Percentiles rank a stretch among this genome's conserved stretches.
phyloP scores from a whole-genome alignment of 2,888 invertebrate genomes.

The Torymus tubicola region DNA sequence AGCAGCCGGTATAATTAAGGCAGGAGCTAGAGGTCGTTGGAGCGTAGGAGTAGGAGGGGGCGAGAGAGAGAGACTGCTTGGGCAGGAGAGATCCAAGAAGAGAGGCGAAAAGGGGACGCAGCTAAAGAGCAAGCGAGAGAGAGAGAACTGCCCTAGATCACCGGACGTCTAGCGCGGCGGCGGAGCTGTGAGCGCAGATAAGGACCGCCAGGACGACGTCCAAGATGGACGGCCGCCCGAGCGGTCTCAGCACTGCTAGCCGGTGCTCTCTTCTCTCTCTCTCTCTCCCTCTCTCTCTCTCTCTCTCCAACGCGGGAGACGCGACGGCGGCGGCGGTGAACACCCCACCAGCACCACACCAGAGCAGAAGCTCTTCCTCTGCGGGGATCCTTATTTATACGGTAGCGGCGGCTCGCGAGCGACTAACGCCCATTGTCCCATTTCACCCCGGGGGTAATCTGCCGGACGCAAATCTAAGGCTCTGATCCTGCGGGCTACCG shows the following conservation, averaged over 20 bases:
- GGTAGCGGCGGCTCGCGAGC: slow-evolving; percentile 22
- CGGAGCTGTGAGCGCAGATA: slow-evolving; percentile 76
- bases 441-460: slow-evolving; percentile 74
- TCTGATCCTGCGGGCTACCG: slow-evolving; percentile 76
- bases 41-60: slow-evolving; percentile 39
- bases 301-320: slow-evolving; percentile 18
- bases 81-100: slow-evolving; percentile 54
- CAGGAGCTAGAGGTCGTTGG: slow-evolving; percentile 61
- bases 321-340: not conserved
- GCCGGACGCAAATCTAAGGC: slow-evolving; percentile 77
- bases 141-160: slow-evolving; percentile 75
- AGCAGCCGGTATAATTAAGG: slow-evolving; percentile 68
- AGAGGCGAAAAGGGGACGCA: slow-evolving; percentile 47
- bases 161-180: slow-evolving; percentile 74
- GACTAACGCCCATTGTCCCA: slow-evolving; percentile 76
- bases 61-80: slow-evolving; percentile 42
- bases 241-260: slow-evolving; percentile 70
- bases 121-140: slow-evolving; percentile 56
- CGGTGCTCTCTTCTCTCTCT: slow-evolving; percentile 60
- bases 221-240: slow-evolving; percentile 75
- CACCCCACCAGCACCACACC: slow-evolving; percentile 62
- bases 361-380: slow-evolving; percentile 39
- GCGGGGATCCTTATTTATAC: slow-evolving; percentile 58
- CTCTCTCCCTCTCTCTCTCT: slow-evolving; percentile 60
- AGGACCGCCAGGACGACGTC: slow-evolving; percentile 76